These are phyloP conservation scores for Keiferia lycopersicella DNA, from an alignment of 2,888 invertebrate genomes.

Conservation along the genomic window DNA sequence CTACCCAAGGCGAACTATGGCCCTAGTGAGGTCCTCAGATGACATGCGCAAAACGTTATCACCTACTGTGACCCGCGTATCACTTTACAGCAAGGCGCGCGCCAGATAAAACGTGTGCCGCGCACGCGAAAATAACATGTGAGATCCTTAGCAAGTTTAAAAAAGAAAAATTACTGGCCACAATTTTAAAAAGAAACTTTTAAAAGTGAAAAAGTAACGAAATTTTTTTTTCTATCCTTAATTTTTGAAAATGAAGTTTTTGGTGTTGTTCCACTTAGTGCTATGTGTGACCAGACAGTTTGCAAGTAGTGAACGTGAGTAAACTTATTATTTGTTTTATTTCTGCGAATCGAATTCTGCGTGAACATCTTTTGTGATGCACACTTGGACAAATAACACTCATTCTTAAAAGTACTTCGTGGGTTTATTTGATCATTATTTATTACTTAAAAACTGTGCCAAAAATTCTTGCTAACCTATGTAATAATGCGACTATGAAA, in stretches of 20 bases:
- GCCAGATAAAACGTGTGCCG: slow-evolving; percentile 13
- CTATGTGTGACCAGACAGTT: slow-evolving; percentile 47
- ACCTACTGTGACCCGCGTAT: slow-evolving; percentile 52
- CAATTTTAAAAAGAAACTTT: neutral
- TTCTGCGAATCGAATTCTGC: slow-evolving; percentile 1
- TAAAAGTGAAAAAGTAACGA: neutral
- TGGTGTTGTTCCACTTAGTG: slow-evolving; percentile 45
- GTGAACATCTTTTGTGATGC: slow-evolving; percentile 27
- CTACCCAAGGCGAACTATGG: slow-evolving; percentile 9
- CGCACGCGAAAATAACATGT: slow-evolving; percentile 16
- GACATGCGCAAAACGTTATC: slow-evolving; percentile 62
- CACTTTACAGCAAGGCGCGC: slow-evolving; percentile 44
- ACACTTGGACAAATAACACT: slow-evolving; percentile 15
- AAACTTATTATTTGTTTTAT: slow-evolving; percentile 24
- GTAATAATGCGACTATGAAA: too few species aligned
- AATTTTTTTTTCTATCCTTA: neutral
- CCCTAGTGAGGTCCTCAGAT: slow-evolving; percentile 7
- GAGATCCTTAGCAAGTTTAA: neutral
- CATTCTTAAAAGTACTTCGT: neutral
- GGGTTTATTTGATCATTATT: neutral
- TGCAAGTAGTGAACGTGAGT: slow-evolving; percentile 48
- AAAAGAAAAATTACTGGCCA: neutral
- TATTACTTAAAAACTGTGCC: neutral
- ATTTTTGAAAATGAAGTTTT: slow-evolving; percentile 46
- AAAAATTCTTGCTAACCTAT: neutral